These are phyloP conservation scores for Neolamprologus sp. DNA, from an alignment of 2,113 vertebrate genomes.

Conservation along the genomic window DNA sequence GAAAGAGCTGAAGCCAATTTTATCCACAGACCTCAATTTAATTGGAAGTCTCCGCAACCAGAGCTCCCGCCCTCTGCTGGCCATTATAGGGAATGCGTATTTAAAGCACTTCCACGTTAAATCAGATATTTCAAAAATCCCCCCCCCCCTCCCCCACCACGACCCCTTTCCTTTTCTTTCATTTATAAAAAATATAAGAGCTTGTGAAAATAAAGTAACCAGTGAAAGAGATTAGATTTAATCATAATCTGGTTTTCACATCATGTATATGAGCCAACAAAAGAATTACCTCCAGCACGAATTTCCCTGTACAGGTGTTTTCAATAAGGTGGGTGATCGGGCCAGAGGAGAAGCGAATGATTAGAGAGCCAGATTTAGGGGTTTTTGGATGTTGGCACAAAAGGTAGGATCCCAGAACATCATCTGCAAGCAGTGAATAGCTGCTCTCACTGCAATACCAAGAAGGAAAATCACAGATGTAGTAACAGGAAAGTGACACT, in stretches of 20 bases:
- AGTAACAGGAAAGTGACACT: not conserved
- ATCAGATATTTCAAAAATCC: not conserved
- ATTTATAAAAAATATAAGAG: not conserved
- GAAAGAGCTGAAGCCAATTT: accelerated
- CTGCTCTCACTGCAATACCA: slow-evolving; percentile 72
- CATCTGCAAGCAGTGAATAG: slow-evolving; percentile 74
- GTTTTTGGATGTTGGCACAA: slow-evolving; percentile 75
- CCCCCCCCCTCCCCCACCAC: no score
- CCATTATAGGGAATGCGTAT: not conserved
- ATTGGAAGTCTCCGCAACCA: not conserved
- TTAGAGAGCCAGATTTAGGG: slow-evolving; percentile 73
- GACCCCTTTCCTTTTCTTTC: not conserved
- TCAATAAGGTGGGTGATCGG: slow-evolving; percentile 71
- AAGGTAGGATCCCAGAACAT: slow-evolving; percentile 83
- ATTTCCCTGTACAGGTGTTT: slow-evolving; percentile 72
- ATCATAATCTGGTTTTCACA: not conserved
- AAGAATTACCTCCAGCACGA: slow-evolving; percentile 77
- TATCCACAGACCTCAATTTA: not conserved
- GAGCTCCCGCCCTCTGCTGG: not conserved
- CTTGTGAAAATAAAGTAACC: not conserved
- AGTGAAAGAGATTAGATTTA: not conserved
- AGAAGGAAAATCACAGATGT: not conserved
- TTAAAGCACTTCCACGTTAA: not conserved
- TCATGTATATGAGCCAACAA: not conserved
- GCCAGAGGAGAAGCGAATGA: slow-evolving; percentile 78